Conservation (phyloP, 2,888 invertebrate genomes). For the Nephrotoma flavescens region DNA sequence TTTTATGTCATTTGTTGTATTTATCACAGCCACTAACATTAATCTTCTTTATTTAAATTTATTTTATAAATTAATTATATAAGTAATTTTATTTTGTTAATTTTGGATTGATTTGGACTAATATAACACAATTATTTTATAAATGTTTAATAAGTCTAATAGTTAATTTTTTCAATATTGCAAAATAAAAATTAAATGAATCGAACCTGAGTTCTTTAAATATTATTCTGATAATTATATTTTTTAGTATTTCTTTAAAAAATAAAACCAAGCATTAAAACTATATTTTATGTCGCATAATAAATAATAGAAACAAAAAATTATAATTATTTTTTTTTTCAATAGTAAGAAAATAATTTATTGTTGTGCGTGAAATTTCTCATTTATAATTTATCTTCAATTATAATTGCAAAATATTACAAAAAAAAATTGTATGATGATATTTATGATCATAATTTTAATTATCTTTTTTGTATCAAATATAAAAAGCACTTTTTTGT, state of each 20-base stretch:
- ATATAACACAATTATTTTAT: too few species aligned
- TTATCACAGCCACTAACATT: not conserved
- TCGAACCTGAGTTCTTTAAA: not conserved
- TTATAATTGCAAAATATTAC: not conserved
- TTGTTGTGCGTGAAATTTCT: not conserved
- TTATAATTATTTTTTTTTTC: not conserved
- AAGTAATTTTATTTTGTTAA: not conserved
- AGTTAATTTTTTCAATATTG: too few species aligned
- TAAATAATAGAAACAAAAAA: not conserved
- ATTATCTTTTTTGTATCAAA: not conserved
- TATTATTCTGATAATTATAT: not conserved
- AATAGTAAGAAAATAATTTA: not conserved
- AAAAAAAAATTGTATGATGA: not conserved
- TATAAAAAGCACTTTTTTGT: not conserved
- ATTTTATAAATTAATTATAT: not conserved
- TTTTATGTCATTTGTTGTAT: not conserved
- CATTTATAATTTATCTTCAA: not conserved
- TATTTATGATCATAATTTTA: not conserved
- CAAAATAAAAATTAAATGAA: not conserved
- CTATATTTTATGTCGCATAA: not conserved
- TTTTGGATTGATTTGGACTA: not conserved
- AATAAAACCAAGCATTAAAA: too few species aligned
- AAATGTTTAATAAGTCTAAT: too few species aligned
- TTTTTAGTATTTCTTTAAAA: not conserved
- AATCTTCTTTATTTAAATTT: not conserved